Evolutionary conservation across 2,113 vertebrate species (phyloP).

Genomic region (Pontoporia blainvillei): DNA sequence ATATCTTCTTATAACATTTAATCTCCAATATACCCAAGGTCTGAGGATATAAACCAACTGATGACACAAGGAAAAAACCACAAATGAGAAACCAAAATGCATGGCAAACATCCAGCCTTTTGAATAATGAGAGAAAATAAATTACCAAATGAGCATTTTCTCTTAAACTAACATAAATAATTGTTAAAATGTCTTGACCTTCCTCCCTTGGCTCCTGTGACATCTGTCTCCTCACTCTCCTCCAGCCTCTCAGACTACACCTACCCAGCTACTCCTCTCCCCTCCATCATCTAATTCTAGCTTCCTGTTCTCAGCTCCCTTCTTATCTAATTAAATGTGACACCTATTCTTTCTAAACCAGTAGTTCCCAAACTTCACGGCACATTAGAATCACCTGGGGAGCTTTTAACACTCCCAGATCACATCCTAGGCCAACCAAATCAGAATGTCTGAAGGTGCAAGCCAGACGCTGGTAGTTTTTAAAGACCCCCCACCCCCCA

Average conservation of each 20-base stretch:
- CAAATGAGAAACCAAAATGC: neutral
- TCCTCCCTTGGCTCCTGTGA: neutral
- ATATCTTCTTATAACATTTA: neutral
- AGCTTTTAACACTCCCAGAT: neutral
- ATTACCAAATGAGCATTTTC: neutral
- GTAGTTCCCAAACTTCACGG: neutral
- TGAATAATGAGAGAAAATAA: slow-evolving; percentile 1
- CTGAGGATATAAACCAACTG: neutral
- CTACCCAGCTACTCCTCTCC: neutral
- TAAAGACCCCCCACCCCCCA: neutral
- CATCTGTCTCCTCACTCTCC: neutral
- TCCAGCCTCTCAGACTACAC: neutral
- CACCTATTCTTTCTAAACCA: neutral
- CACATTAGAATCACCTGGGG: neutral
- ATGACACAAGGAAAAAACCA: neutral
- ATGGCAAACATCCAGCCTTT: neutral
- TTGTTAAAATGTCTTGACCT: neutral
- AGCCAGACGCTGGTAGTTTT: neutral
- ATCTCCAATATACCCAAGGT: neutral
- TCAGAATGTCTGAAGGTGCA: neutral
- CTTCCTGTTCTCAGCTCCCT: neutral
- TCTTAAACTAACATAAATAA: neutral
- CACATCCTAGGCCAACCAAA: neutral
- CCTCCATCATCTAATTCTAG: neutral
- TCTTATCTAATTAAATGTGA: neutral